Evolutionary conservation across 2,797 vertebrate genomes (phyloP).

Genomic region (Cossypha polioptera): DNA sequence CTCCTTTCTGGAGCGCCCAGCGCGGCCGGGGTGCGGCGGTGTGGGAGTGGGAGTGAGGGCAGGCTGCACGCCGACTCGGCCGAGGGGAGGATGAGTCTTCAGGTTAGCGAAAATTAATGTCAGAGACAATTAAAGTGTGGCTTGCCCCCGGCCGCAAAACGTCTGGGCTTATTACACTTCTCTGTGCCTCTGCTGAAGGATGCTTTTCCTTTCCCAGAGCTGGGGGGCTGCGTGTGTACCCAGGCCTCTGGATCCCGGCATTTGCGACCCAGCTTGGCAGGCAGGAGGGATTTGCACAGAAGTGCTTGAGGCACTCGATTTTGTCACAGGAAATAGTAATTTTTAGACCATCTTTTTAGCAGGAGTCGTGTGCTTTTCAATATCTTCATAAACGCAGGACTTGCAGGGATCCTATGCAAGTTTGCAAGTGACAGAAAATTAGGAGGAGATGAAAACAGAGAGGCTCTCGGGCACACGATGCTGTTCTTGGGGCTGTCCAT

Average conservation of each 20-base stretch:
- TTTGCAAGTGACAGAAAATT: neutral
- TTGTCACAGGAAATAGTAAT: neutral
- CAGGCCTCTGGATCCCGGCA: fast-evolving
- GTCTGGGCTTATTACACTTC: fast-evolving
- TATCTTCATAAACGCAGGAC: neutral
- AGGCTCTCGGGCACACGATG: neutral
- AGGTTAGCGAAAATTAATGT: fast-evolving
- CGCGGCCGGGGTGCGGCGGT: neutral
- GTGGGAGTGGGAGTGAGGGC: fast-evolving
- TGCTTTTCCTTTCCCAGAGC: neutral
- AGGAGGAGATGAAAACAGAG: too few species aligned
- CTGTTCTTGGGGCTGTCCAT: neutral
- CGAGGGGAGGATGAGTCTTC: fast-evolving
- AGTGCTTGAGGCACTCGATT: neutral
- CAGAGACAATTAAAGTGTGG: neutral
- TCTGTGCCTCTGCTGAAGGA: neutral
- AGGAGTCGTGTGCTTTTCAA: neutral
- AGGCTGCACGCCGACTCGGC: neutral
- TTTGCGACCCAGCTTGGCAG: fast-evolving
- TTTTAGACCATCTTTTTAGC: neutral
- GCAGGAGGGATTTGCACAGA: fast-evolving
- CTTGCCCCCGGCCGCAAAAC: neutral
- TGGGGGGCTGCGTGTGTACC: neutral
- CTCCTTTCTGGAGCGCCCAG: neutral
- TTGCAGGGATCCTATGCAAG: fast-evolving